Base-by-base conservation (phyloP, 2,113 vertebrate species). In the Cacatua alba region DNA sequence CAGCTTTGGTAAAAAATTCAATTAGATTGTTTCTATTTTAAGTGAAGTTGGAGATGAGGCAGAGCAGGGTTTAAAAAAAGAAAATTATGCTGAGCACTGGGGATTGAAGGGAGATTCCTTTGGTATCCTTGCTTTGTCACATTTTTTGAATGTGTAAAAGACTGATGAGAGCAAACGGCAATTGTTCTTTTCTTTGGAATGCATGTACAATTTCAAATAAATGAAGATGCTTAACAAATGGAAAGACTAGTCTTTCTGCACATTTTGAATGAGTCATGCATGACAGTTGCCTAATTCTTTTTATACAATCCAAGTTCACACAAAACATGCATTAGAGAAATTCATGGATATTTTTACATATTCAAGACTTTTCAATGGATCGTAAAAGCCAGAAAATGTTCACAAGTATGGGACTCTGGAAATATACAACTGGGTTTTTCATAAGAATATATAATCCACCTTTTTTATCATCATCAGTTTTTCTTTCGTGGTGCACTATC, bases 141-240 rank as follows among this genome's bases (percentile, higher is more conserved):
- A 24, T 28, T 51, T 75, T 90, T 68, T 39, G 18, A 71, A 78
- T 37, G 20, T 78, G 17, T 37, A 43, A 48, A 84, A 91, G 70
- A 85, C 48, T 39, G 69, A 86, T 92, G 63, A 89, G 65, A 92
- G 44, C 39, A 76, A 82, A 92, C 11, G 39, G 24, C 53, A 65
- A 10, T 91, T 91, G 51, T 51, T 92, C 60, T 88, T 91, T 86
- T 52, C 35, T 90, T 89, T 85, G 91, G 77, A 92, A 96, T 89
- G 86, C 74, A 85, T 79, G 65, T 92, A 87, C 1, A 7, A 79
- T 95, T 94, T 91, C 57, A 87, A 92, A 86, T 82, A 96, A 95
- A 91, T 84, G 87, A 90, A 94, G 65, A 95, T 81, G 87, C 57
- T 85, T 95, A 92, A 75, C 93, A 96, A 95, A 96, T 92, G 81